These are phyloP conservation scores for Megaceryle torquata DNA, from an alignment of 2,113 vertebrate species.

Conservation along the genomic window DNA sequence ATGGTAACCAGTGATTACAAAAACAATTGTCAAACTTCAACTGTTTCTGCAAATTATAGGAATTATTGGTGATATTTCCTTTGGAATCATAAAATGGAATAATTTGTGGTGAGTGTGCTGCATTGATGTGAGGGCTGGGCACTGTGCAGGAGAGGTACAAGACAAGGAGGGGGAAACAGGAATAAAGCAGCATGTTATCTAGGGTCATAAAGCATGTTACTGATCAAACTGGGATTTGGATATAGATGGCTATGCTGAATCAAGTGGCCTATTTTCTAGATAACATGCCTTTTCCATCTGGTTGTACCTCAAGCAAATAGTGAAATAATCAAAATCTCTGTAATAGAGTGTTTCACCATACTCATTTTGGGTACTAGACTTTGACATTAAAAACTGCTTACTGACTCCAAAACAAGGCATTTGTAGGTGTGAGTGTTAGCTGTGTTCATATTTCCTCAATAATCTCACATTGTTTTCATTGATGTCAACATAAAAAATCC, in stretches of 20 bases:
- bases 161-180: not conserved
- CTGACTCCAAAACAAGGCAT: not conserved
- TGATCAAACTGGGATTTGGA: not conserved
- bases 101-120: not conserved
- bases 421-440: not conserved
- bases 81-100: not conserved
- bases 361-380: not conserved
- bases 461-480: not conserved
- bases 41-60: not conserved
- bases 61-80: not conserved
- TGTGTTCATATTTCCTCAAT: not conserved
- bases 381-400: not conserved
- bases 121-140: not conserved
- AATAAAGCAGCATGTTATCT: not conserved
- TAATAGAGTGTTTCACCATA: not conserved
- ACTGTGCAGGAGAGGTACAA: not conserved
- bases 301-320: not conserved
- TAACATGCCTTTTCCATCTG: not conserved
- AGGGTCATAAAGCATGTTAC: not conserved
- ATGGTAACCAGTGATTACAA: not conserved
- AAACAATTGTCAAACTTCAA: not conserved
- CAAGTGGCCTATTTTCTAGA: not conserved
- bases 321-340: not conserved
- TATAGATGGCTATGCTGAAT: not conserved
- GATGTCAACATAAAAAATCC: not conserved